A percentile compares a stretch with the other conserved stretches of the same genome.
Evolutionary conservation across 2,113 vertebrate species (phyloP).

Genomic region (Sialia sialis): DNA sequence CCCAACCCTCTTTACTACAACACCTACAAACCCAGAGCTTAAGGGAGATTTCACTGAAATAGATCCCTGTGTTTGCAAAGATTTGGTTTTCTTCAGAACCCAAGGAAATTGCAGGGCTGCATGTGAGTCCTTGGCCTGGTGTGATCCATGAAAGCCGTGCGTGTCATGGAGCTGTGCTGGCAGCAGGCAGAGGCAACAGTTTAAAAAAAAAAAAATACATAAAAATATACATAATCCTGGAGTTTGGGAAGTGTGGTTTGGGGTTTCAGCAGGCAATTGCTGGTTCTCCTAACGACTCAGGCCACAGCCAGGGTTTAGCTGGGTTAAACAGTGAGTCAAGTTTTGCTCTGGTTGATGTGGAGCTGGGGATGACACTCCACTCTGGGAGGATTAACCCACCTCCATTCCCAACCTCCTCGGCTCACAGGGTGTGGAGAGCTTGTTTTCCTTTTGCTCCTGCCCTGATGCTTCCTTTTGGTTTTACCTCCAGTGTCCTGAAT

Average conservation of each 20-base stretch:
- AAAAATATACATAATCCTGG: not conserved
- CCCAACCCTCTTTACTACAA: not conserved
- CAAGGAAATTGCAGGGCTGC: not conserved
- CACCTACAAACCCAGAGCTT: not conserved
- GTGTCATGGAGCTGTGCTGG: not conserved
- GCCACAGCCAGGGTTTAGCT: not conserved
- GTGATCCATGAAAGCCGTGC: not conserved
- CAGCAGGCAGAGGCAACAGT: not conserved
- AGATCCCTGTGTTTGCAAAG: not conserved
- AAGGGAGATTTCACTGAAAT: not conserved
- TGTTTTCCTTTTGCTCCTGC: not conserved
- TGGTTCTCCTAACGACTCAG: not conserved
- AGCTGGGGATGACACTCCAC: not conserved
- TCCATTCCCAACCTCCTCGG: accelerated
- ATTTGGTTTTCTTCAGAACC: not conserved
- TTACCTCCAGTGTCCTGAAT: not conserved
- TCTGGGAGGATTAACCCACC: not conserved
- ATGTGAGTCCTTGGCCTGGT: not conserved
- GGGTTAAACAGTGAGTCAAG: not conserved
- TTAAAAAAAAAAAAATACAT: not conserved
- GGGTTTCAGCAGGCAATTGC: not conserved
- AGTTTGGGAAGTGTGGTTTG: not conserved
- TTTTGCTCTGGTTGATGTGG: not conserved
- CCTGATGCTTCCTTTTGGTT: not conserved
- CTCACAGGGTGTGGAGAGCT: not conserved